A percentile compares a stretch with the other conserved stretches of the same genome.
These are phyloP conservation scores for Myripristis murdjan DNA, from an alignment of 2,797 vertebrate species.

Conservation along the genomic window DNA sequence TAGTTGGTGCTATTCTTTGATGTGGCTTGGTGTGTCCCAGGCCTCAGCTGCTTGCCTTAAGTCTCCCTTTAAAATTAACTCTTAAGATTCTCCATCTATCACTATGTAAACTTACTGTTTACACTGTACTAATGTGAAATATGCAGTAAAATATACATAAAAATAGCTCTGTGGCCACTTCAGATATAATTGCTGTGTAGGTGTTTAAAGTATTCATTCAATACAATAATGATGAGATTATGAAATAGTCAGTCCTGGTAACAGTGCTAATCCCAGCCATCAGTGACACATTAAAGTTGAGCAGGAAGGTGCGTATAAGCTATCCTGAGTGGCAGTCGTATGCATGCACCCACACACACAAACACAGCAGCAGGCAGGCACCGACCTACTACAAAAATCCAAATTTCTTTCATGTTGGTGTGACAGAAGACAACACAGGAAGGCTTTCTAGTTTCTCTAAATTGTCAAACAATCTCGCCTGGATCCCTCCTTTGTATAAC, in stretches of 20 bases:
- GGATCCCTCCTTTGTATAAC: slow-evolving; percentile 63
- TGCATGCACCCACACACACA: slow-evolving; percentile 17
- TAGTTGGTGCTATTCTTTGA: no score
- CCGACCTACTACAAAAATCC: slow-evolving; percentile 28
- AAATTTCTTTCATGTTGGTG: slow-evolving; percentile 50
- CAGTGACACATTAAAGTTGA: slow-evolving; percentile 22
- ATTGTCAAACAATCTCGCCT: slow-evolving; percentile 56
- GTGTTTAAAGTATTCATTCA: not conserved
- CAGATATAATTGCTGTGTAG: not conserved
- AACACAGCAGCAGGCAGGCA: not conserved
- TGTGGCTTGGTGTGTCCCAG: no score
- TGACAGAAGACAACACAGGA: slow-evolving; percentile 52
- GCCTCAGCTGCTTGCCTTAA: no score
- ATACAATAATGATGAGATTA: not conserved
- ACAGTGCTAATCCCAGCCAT: slow-evolving; percentile 25
- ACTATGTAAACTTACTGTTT: no score
- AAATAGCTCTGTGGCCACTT: not conserved
- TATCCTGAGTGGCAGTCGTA: slow-evolving; percentile 3
- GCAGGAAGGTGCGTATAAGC: not conserved
- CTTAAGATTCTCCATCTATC: no score
- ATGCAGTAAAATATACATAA: no score
- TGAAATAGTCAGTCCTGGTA: slow-evolving; percentile 20
- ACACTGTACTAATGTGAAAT: no score
- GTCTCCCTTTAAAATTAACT: no score
- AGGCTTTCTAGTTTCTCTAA: slow-evolving; percentile 62